Percentiles rank a stretch among this genome's conserved stretches.
Evolutionary conservation across 2,113 vertebrate genomes (phyloP).

Genomic region (Pipa parva): DNA sequence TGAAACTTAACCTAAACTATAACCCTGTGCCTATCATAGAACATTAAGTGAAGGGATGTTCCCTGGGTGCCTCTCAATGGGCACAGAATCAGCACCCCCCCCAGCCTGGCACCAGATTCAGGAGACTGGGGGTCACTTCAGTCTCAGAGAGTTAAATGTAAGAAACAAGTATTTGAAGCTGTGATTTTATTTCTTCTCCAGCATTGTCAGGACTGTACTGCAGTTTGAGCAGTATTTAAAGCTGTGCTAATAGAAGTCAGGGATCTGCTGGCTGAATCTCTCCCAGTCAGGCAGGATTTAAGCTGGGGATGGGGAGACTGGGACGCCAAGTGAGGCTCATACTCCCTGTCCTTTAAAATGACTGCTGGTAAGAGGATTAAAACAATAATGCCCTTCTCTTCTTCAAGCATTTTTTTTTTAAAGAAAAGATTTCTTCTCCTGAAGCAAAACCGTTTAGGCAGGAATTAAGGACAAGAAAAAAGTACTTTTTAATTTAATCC

Average conservation of each 20-base stretch:
- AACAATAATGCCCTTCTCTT: constrained; percentile 97
- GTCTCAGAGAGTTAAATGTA: constrained; percentile 37
- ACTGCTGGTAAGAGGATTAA: constrained; percentile 99
- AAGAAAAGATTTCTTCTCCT: constrained; percentile 97
- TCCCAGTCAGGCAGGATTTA: constrained; percentile 65
- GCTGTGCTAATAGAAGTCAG: constrained; percentile 71
- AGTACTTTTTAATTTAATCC: constrained; percentile 79
- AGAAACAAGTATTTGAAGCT: constrained; percentile 57
- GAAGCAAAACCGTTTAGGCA: constrained; percentile 98
- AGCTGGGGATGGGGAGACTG: constrained; percentile 71
- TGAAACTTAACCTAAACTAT: too few relatives aligned
- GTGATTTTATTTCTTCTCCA: constrained; percentile 69
- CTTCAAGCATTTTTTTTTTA: constrained; percentile 72
- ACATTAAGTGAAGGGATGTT: too few relatives aligned
- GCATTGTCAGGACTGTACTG: constrained; percentile 70
- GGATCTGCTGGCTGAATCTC: constrained; percentile 69
- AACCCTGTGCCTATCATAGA: too few relatives aligned
- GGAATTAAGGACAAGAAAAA: constrained; percentile 81
- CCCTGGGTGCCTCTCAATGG: too few relatives aligned
- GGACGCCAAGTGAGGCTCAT: constrained; percentile 90
- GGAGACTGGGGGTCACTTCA: constrained; percentile 10
- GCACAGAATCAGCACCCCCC: too few relatives aligned
- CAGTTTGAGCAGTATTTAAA: constrained; percentile 63
- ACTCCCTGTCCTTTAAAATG: constrained; percentile 89
- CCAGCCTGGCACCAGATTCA: constrained; percentile 4